Conservation (phyloP, 2,888 invertebrate genomes). For the Netelia inedita region DNA sequence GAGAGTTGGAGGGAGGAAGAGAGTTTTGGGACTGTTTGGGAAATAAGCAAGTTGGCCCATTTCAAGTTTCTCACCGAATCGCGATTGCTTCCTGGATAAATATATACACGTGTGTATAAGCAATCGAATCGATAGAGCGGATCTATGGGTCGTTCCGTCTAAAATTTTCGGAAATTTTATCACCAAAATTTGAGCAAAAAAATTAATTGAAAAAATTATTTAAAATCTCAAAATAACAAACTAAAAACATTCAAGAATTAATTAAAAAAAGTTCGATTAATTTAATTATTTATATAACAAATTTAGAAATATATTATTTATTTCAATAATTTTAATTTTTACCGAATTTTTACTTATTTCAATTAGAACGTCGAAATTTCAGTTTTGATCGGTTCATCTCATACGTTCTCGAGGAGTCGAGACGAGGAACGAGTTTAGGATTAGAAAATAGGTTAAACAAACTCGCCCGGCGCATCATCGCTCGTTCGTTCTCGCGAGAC, state of each 20-base stretch:
- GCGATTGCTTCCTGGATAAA: slow-evolving; percentile 28
- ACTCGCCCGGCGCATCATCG: background rate
- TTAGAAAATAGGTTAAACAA: slow-evolving; percentile 27
- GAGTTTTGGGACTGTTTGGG: slow-evolving; percentile 11
- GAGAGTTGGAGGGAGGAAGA: background rate
- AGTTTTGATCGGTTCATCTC: no score
- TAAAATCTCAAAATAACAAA: no score
- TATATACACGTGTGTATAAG: slow-evolving; percentile 15
- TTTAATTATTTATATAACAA: no score
- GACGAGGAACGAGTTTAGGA: background rate
- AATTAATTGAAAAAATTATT: no score
- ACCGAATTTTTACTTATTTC: no score
- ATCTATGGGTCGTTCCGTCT: background rate
- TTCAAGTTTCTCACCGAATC: slow-evolving; percentile 37
- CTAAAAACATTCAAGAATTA: no score
- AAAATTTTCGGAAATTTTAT: background rate
- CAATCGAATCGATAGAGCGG: slow-evolving; percentile 33
- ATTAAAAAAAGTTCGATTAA: no score
- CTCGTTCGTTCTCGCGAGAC: background rate
- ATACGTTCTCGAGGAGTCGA: no score
- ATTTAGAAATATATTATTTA: no score
- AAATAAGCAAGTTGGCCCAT: slow-evolving; percentile 37
- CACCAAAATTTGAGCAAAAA: no score
- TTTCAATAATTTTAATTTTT: no score
- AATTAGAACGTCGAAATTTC: no score